phyloP scores from a whole-genome alignment of 2,113 vertebrate species.

The Rostratula benghalensis region DNA sequence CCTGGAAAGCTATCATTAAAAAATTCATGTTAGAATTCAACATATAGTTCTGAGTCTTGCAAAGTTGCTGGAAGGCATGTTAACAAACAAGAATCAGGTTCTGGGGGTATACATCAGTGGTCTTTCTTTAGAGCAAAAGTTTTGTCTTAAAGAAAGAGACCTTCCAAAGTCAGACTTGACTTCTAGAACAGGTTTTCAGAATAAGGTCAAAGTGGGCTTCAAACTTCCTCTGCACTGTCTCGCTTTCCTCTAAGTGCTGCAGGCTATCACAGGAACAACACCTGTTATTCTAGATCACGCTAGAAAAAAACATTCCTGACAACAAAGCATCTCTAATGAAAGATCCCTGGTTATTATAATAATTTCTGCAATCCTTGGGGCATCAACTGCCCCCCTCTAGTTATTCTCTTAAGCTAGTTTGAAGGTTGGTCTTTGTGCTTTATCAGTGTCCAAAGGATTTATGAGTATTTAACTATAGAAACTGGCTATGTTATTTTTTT shows the following conservation, averaged over 20 bases:
- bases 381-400: neutral
- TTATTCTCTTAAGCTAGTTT: neutral
- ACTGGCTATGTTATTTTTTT: neutral
- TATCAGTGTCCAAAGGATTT: neutral
- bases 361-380: neutral
- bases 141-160: neutral
- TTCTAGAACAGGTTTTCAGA: neutral
- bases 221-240: neutral
- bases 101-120: neutral
- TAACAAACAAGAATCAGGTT: neutral
- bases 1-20: slow-evolving; percentile 49
- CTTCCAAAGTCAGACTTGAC: neutral
- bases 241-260: neutral
- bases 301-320: neutral
- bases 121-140: neutral
- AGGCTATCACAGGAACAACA: neutral
- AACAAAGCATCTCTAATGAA: neutral
- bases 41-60: neutral
- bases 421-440: neutral
- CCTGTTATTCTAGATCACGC: neutral
- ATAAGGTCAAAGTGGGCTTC: neutral
- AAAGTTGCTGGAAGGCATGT: neutral
- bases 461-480: neutral
- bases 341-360: neutral
- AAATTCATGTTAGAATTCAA: neutral